Percentiles rank a stretch among this genome's conserved stretches.
phyloP scores from a whole-genome alignment of 2,113 vertebrate genomes.

The Ondatra zibethicus region DNA sequence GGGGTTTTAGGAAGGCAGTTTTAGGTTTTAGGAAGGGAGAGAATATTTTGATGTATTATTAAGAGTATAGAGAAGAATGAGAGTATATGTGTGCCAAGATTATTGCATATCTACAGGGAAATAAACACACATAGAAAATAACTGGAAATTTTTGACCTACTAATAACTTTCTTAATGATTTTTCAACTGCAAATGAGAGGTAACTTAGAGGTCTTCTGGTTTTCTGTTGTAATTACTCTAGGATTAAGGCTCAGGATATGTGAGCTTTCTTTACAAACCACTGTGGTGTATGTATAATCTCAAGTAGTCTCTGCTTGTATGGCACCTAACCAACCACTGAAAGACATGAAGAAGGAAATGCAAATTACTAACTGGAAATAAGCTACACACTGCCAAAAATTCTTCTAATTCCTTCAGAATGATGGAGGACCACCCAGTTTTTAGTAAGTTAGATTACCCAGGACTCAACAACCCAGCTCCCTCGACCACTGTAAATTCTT shows the following conservation, averaged over 20 bases:
- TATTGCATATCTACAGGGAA: neutral
- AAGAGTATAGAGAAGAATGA: slow-evolving; percentile 10
- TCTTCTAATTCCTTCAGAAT: slow-evolving; percentile 74
- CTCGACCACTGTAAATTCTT: slow-evolving; percentile 19
- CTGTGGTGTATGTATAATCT: neutral
- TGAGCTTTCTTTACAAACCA: neutral
- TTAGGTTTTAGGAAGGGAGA: slow-evolving; percentile 3
- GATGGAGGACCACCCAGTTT: slow-evolving; percentile 81
- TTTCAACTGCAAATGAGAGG: neutral
- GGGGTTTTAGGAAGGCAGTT: neutral
- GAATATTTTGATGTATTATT: neutral
- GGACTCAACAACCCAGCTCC: neutral
- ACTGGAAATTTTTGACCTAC: neutral
- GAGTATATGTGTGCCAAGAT: neutral
- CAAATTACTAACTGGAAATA: slow-evolving; percentile 67
- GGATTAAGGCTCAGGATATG: slow-evolving; percentile 33
- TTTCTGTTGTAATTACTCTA: slow-evolving; percentile 44
- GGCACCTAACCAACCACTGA: slow-evolving; percentile 51
- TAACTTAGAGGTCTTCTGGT: neutral
- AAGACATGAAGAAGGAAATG: slow-evolving; percentile 59
- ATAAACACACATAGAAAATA: neutral
- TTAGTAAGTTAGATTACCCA: slow-evolving; percentile 39
- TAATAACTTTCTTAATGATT: slow-evolving; percentile 15
- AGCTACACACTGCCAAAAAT: slow-evolving; percentile 66
- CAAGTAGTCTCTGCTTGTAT: slow-evolving; percentile 56